Base-by-base conservation (phyloP, 2,888 invertebrate species). In the Hydriomena furcata region DNA sequence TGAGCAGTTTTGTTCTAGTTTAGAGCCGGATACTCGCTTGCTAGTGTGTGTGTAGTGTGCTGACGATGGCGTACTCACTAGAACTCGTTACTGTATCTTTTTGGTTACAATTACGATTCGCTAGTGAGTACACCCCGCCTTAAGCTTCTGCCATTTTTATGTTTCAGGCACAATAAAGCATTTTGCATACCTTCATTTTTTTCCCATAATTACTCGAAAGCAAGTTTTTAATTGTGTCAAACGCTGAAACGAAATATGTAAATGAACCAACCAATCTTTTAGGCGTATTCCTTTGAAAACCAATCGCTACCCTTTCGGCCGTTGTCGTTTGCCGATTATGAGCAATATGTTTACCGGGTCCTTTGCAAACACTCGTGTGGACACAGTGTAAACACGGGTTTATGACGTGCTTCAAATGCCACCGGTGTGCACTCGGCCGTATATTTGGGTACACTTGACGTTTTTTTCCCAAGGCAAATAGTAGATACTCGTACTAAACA, bases 291-390 rank as follows among this genome's bases (percentile, higher is more conserved):
- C 55, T 61, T 65, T 57, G 58, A 56, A 65, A 60, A 45, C 32
- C 58, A 13, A 63, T 59, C 52, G 37, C 24, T 31, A 46, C 42
- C 42, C 52, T 55, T 57, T 58, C 60, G 53, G 43, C 36, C 52
- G 56, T 41, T 27, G 41, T 54, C 55, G 48, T 51, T 57, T 56
- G 43, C 58, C 56, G 58, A 61, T 59, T 61, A 65, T 62, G 66
- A 68, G 65, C 65, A 65, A 65, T 65, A 54, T 70, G 64, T 73
- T 68, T 67, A 54, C 66, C 28, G 55, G 34, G 63, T 71, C 74
- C 74, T 71, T 23, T 40, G 46, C 68, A 73, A 71, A 73, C 72
- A 30, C 40, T 24, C 43, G 42, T 44, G 52, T 59, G 63, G 64
- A 66, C 66, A 52, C 53, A 52, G 38, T 57, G 70, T 56, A 69